Evolutionary conservation across 2,797 vertebrate species (phyloP), one percentile per base, ranked within the genome.

Genomic region (Propithecus deckenii): DNA sequence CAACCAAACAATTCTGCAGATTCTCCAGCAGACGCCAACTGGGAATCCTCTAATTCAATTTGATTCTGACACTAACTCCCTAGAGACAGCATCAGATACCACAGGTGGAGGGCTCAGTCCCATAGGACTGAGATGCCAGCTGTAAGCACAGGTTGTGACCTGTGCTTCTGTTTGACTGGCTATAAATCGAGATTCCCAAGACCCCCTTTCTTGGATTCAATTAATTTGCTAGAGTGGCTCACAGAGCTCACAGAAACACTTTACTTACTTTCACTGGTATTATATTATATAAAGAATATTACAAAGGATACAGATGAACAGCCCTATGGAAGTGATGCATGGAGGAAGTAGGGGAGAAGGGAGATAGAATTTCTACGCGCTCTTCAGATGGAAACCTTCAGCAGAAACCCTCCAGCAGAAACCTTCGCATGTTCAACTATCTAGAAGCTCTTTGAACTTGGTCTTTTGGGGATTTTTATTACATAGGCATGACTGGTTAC

Each of bases 401-500:
- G 43, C 43, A 43, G 43, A 43, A 43, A 80, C 18, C 4, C 3
- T n/a, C 12, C 4, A 32, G 22, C 3, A 32, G 22, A 23, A 65
- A 28, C 10, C 46, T 71, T 22, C 30, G 55, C 13, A 23, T 59
- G 7, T 67, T 55, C 28, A 55, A 7, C 13, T 38, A 23, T 41
- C n/a, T 13, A 20, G 12, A 30, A 79, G 5, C 5, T 74, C 57
- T n/a, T 23, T 4, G 28, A 32, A 35, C 8, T 3, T 18, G 28
- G 6, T 13, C 18, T 7, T 52, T 71, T 12, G 1, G 59, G 2
- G 25, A 4, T 72, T 74, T 12, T 38, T 35, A 41, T 52, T 67
- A 43, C 14, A 1, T 14, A 25, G 0, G 4, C 0, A 43, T 50
- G 43, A 59, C 30, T 81, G 32, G 35, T 28, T 52, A 7, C 0